These are phyloP conservation scores for Thaleichthys pacificus DNA, from an alignment of 2,797 vertebrate species.

Conservation along the genomic window DNA sequence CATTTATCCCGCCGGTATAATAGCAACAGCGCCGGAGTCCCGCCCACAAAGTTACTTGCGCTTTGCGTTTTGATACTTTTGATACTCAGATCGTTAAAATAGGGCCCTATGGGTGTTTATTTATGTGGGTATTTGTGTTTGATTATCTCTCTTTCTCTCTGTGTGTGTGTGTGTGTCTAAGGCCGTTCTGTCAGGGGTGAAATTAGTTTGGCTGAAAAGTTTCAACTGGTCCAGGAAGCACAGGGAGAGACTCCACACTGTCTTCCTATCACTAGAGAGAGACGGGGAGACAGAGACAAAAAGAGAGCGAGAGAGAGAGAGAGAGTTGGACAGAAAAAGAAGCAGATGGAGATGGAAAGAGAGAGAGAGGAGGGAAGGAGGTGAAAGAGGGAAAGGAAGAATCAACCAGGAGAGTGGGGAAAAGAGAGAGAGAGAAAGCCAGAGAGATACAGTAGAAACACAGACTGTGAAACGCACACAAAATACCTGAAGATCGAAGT, in stretches of 20 bases:
- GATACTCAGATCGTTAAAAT: no score
- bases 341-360: background rate
- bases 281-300: background rate
- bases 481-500: background rate
- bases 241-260: conserved; percentile 6
- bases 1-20: no score
- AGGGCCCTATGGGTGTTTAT: no score
- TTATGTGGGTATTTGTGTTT: background rate
- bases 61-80: no score
- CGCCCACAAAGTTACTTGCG: no score
- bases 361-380: conserved; percentile 4
- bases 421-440: background rate
- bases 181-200: conserved; percentile 50
- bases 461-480: background rate
- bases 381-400: conserved; percentile 5
- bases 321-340: conserved; percentile 6
- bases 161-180: conserved; percentile 10
- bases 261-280: conserved; percentile 7
- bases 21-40: no score
- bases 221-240: conserved; percentile 31
- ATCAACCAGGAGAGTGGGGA: background rate
- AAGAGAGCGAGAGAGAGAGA: background rate
- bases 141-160: conserved; percentile 3
- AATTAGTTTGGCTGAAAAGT: conserved; percentile 41
- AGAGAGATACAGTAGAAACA: background rate